These are phyloP conservation scores for Orestias chungarensis DNA, from an alignment of 2,797 vertebrate species.

Conservation along the genomic window DNA sequence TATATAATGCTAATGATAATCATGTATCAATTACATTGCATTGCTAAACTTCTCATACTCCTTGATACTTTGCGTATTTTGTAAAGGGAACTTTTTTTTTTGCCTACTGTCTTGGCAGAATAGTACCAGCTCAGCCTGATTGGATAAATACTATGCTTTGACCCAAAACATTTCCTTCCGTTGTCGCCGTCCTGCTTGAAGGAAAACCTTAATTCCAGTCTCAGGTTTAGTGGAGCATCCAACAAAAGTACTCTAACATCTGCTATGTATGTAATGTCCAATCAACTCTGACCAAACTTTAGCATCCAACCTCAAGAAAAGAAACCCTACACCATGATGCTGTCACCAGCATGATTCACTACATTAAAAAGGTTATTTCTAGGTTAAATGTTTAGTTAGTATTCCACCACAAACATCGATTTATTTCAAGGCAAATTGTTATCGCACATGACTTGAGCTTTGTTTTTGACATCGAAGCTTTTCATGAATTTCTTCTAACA, in stretches of 20 bases:
- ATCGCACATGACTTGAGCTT: not conserved
- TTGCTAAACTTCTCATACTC: too few species aligned
- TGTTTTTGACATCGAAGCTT: not conserved
- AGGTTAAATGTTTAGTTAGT: not conserved
- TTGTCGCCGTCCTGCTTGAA: not conserved
- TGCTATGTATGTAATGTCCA: not conserved
- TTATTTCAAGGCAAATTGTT: not conserved
- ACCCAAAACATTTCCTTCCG: not conserved
- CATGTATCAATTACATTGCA: slow-evolving; percentile 14
- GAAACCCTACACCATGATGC: not conserved
- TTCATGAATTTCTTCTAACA: not conserved
- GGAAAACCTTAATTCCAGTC: not conserved
- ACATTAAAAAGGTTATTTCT: not conserved
- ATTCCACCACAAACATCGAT: not conserved
- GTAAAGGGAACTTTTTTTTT: too few species aligned
- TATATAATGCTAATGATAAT: too few species aligned
- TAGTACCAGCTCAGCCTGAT: not conserved
- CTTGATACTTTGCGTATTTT: too few species aligned
- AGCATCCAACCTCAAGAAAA: not conserved
- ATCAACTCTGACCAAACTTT: not conserved
- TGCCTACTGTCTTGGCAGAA: not conserved
- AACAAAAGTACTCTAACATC: not conserved
- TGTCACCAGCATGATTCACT: not conserved
- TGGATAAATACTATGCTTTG: not conserved
- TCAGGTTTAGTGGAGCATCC: not conserved